A percentile compares a stretch with the other conserved stretches of the same genome.
These are phyloP conservation scores for Chlamydotis undulata DNA, from an alignment of 2,113 vertebrate species.

Conservation along the genomic window DNA sequence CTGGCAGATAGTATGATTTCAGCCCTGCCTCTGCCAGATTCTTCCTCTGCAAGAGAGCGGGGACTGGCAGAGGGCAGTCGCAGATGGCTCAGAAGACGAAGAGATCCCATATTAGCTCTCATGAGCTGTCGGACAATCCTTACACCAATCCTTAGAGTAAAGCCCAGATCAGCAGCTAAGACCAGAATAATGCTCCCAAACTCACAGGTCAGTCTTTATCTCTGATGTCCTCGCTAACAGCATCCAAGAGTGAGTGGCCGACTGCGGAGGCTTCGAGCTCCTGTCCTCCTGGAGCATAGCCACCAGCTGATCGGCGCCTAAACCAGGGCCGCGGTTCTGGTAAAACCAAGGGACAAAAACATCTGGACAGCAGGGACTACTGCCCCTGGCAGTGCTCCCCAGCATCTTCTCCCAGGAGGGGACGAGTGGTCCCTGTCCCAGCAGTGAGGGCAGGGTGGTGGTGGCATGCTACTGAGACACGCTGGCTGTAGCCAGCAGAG, in stretches of 20 bases:
- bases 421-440: background rate
- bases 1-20: conserved; percentile 3
- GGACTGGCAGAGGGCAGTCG: background rate
- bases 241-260: background rate
- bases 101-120: background rate
- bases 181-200: background rate
- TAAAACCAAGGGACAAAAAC: background rate
- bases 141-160: background rate
- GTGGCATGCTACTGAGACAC: conserved; percentile 25
- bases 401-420: background rate
- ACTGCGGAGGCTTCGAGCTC: background rate
- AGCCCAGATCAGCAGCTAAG: background rate
- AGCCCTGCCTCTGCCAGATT: background rate
- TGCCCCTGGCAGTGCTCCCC: background rate
- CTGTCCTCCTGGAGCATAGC: background rate
- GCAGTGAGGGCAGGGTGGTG: background rate
- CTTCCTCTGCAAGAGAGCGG: background rate
- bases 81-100: background rate
- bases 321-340: background rate
- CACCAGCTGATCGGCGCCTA: background rate
- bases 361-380: background rate
- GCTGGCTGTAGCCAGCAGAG: conserved; percentile 71
- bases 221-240: background rate
- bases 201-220: background rate
- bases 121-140: background rate